A percentile compares a stretch with the other conserved stretches of the same genome.
Conservation (phyloP, 2,888 invertebrate genomes). For the Erebia palarica region DNA sequence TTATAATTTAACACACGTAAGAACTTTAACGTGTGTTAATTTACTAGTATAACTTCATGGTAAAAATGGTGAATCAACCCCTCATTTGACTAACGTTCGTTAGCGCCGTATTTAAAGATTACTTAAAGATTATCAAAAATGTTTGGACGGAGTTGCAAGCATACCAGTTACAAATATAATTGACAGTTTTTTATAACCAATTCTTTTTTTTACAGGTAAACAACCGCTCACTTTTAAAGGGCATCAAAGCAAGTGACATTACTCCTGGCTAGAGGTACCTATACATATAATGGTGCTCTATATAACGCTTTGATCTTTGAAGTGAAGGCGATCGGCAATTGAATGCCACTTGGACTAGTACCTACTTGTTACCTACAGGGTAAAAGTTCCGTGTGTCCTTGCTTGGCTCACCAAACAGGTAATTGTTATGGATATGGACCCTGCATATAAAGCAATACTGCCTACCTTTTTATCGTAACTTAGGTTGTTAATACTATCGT, state of each 20-base stretch:
- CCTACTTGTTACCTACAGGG: slow-evolving; percentile 8
- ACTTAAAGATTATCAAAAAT: too few relatives aligned
- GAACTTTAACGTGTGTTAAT: too few relatives aligned
- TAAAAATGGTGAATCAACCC: too few relatives aligned
- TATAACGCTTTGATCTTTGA: slow-evolving; percentile 45
- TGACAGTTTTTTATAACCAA: background rate
- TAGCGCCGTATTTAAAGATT: too few relatives aligned
- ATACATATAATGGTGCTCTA: slow-evolving; percentile 11
- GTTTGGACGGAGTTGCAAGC: background rate
- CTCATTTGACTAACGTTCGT: too few relatives aligned
- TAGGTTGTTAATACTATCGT: too few relatives aligned
- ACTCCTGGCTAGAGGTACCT: slow-evolving; percentile 8
- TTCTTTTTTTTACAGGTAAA: slow-evolving; percentile 50
- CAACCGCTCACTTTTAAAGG: slow-evolving; percentile 27
- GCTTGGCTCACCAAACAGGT: slow-evolving; percentile 33
- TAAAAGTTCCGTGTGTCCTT: slow-evolving; percentile 62
- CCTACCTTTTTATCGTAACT: too few relatives aligned
- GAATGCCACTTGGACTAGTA: slow-evolving; percentile 58
- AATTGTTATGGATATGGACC: slow-evolving; percentile 17
- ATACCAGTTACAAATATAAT: slow-evolving; percentile 1
- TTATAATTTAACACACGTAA: too few relatives aligned
- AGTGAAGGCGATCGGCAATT: slow-evolving; percentile 59
- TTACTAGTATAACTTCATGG: too few relatives aligned
- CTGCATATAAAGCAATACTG: background rate
- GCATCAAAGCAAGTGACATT: slow-evolving; percentile 28